These are phyloP conservation scores for Pangasius mekongensis DNA, from an alignment of 2,797 vertebrate genomes.

Conservation along the genomic window DNA sequence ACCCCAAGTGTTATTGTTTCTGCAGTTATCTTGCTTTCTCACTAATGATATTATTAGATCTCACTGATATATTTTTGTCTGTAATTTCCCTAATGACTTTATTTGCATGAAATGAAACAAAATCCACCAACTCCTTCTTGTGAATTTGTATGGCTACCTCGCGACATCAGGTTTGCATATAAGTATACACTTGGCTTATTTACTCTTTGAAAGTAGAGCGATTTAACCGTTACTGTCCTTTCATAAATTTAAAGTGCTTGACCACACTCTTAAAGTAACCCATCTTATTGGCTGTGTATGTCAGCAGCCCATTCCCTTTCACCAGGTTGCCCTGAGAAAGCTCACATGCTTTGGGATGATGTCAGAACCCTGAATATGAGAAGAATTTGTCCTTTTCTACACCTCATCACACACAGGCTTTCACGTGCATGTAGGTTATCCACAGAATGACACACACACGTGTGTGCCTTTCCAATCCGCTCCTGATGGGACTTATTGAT, in stretches of 20 bases:
- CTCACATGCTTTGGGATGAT: background rate
- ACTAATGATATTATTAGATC: background rate
- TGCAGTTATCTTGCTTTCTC: background rate
- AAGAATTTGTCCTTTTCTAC: background rate
- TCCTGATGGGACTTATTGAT: conserved; percentile 16
- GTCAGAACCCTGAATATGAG: background rate
- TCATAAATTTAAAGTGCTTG: background rate
- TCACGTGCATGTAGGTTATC: background rate
- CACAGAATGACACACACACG: background rate
- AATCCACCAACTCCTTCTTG: background rate
- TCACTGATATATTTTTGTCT: background rate
- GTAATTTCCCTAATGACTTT: background rate
- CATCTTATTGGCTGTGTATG: too few relatives aligned
- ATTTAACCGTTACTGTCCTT: background rate
- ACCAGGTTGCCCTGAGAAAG: background rate
- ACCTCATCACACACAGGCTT: background rate
- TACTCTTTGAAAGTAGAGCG: background rate
- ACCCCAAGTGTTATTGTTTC: background rate
- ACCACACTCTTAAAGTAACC: background rate
- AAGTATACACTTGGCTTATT: background rate
- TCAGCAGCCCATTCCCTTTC: background rate
- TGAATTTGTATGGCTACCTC: background rate
- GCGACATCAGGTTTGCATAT: background rate
- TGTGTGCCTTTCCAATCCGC: background rate
- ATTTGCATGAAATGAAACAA: background rate